These are phyloP conservation scores for Serranus cabrilla DNA, from an alignment of 2,797 vertebrate species.

Conservation along the genomic window DNA sequence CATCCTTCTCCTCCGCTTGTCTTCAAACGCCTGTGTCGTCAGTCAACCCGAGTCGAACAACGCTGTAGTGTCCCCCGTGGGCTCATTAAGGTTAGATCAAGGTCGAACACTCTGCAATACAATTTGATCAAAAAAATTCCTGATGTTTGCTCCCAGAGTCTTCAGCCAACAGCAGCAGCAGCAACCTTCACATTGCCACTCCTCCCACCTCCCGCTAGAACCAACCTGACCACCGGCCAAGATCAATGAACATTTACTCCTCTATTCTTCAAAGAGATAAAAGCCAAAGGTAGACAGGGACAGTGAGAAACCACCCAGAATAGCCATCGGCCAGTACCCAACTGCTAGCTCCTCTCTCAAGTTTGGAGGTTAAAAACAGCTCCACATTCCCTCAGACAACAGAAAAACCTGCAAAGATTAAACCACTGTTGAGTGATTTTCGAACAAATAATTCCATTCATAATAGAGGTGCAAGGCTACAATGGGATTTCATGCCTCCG, in stretches of 20 bases:
- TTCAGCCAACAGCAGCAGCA: constrained; percentile 25
- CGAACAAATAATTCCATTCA: constrained; percentile 39
- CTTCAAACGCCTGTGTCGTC: constrained; percentile 22
- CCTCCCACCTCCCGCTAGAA: constrained; percentile 27
- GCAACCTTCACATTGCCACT: constrained; percentile 41
- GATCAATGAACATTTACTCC: constrained; percentile 61
- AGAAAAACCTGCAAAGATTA: constrained; percentile 38
- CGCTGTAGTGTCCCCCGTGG: constrained; percentile 36
- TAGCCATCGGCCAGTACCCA: constrained; percentile 1
- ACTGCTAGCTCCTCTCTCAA: constrained; percentile 1
- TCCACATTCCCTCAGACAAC: constrained; percentile 2
- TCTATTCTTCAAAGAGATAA: constrained; percentile 61
- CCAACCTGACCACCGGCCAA: constrained; percentile 56
- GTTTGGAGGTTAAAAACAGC: constrained; percentile 12
- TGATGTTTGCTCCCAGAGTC: constrained; percentile 28
- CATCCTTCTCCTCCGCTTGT: not conserved
- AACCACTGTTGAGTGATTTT: constrained; percentile 25
- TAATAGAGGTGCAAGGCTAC: constrained; percentile 42
- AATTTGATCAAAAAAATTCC: constrained; percentile 39
- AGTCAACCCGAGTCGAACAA: constrained; percentile 16
- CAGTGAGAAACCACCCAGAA: constrained; percentile 39
- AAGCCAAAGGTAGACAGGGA: constrained; percentile 41
- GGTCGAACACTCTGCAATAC: constrained; percentile 57
- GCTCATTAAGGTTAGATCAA: constrained; percentile 78
- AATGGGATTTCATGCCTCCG: constrained; percentile 49